phyloP scores from a whole-genome alignment of 2,888 invertebrate species.

The Melipona beecheii region DNA sequence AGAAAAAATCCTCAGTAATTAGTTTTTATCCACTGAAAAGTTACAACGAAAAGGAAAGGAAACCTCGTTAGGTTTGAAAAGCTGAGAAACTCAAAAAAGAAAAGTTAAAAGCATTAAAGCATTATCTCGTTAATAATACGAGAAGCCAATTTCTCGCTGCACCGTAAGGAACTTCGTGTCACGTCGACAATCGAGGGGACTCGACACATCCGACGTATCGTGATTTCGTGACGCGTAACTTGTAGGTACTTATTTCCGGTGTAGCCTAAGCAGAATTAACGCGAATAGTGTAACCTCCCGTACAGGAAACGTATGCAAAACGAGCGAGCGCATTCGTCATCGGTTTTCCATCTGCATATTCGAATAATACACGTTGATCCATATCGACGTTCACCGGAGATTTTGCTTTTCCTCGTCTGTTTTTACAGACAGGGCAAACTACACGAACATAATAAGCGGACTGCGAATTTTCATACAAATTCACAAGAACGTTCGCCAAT shows the following conservation, averaged over 20 bases:
- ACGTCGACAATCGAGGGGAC: neutral
- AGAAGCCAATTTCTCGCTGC: neutral
- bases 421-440: neutral
- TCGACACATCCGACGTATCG: slow-evolving; percentile 7
- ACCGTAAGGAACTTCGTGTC: no score
- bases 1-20: neutral
- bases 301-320: slow-evolving; percentile 12
- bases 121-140: neutral
- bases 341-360: neutral
- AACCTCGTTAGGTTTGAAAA: neutral
- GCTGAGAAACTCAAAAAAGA: neutral
- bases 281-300: neutral
- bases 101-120: neutral
- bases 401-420: neutral
- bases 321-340: neutral
- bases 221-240: slow-evolving; percentile 16
- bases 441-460: neutral
- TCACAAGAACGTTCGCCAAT: no score
- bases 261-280: slow-evolving; percentile 21
- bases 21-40: no score
- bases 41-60: no score
- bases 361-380: neutral
- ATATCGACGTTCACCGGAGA: neutral
- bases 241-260: slow-evolving; percentile 10
- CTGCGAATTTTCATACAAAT: neutral